Percentiles rank a stretch among this genome's conserved stretches.
Evolutionary conservation across 2,888 invertebrate genomes (phyloP).

Genomic region (Argyresthia goedartella): DNA sequence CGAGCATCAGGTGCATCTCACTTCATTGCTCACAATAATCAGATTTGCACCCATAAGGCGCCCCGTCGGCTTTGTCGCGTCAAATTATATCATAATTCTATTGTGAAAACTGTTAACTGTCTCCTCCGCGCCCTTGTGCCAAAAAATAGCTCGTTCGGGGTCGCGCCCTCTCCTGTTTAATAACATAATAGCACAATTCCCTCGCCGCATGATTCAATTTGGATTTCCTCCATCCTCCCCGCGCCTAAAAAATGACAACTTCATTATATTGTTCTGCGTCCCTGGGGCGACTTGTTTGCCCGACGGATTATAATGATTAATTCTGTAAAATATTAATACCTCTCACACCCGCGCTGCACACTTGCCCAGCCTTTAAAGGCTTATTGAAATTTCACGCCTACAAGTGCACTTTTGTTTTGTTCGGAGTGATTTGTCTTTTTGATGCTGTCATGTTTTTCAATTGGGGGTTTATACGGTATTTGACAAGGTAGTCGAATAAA

Average conservation of each 20-base stretch:
- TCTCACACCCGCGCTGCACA: slow-evolving; percentile 59
- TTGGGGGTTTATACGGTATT: no score
- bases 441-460: not conserved
- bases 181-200: slow-evolving; percentile 79
- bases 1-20: slow-evolving; percentile 3
- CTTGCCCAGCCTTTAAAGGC: slow-evolving; percentile 42
- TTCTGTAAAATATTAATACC: slow-evolving; percentile 69
- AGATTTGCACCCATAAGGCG: slow-evolving; percentile 19
- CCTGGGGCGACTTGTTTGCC: slow-evolving; percentile 66
- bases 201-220: slow-evolving; percentile 78
- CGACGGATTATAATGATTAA: slow-evolving; percentile 71
- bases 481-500: no score
- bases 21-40: slow-evolving; percentile 13
- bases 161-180: slow-evolving; percentile 74
- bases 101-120: slow-evolving; percentile 70
- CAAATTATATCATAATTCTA: slow-evolving; percentile 71
- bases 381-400: slow-evolving; percentile 46
- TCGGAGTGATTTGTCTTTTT: slow-evolving; percentile 26
- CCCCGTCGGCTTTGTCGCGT: slow-evolving; percentile 38
- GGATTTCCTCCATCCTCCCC: slow-evolving; percentile 72
- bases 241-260: slow-evolving; percentile 69
- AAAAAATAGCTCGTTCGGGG: slow-evolving; percentile 62
- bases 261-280: slow-evolving; percentile 67
- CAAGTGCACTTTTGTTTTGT: slow-evolving; percentile 41
- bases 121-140: slow-evolving; percentile 55